Evolutionary conservation across 2,888 invertebrate genomes (phyloP).

Genomic region (Dysmachus trigonus): DNA sequence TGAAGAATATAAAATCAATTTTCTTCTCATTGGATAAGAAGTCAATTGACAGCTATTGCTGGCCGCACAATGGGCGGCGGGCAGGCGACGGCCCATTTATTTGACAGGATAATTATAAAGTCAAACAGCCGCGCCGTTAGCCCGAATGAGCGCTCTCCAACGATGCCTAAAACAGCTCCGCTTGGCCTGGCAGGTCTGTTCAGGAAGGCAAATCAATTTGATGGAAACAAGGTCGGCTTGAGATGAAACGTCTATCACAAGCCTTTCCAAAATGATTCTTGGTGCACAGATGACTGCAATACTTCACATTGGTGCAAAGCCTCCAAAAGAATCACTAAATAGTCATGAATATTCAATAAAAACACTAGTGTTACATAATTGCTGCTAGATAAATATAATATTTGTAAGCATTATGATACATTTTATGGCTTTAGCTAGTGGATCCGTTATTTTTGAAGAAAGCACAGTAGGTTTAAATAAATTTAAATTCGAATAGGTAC

Average conservation of each 20-base stretch:
- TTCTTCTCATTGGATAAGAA: constrained; percentile 31
- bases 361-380: too few relatives aligned
- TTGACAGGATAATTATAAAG: constrained; percentile 30
- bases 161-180: not conserved
- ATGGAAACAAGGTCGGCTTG: not conserved
- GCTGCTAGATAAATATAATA: too few relatives aligned
- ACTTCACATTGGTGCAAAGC: too few relatives aligned
- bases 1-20: constrained; percentile 40
- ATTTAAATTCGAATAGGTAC: too few relatives aligned
- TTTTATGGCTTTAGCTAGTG: too few relatives aligned
- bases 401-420: too few relatives aligned
- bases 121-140: not conserved
- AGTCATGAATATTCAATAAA: too few relatives aligned
- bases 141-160: not conserved
- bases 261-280: not conserved
- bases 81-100: not conserved
- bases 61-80: constrained; percentile 12
- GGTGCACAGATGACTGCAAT: not conserved
- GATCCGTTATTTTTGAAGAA: too few relatives aligned
- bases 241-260: not conserved
- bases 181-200: not conserved
- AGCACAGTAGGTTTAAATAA: too few relatives aligned
- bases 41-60: constrained; percentile 37
- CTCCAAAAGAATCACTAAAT: too few relatives aligned
- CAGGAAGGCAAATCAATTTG: not conserved